phyloP scores from a whole-genome alignment of 2,888 invertebrate species.

The Quadroppia sp. region DNA sequence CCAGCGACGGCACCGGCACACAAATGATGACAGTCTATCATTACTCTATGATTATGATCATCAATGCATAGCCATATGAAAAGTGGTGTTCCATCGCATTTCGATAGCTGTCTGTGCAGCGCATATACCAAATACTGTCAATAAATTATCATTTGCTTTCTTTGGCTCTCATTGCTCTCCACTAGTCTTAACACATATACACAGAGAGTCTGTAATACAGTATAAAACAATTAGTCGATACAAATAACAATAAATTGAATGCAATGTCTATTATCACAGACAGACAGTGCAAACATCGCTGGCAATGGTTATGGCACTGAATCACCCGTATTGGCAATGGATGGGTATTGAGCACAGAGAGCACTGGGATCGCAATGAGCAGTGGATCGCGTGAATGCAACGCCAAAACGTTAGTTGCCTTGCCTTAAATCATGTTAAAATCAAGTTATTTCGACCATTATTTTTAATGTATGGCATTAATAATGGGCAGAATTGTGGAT shows the following conservation, averaged over 20 bases:
- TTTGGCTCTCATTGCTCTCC: neutral
- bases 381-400: neutral
- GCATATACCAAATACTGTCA: constrained; percentile 6
- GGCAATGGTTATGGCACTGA: neutral
- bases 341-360: neutral
- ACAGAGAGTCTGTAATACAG: too few relatives aligned
- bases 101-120: neutral
- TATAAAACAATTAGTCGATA: constrained; percentile 29
- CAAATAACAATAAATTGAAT: constrained; percentile 18
- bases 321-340: neutral
- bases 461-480: constrained; percentile 28
- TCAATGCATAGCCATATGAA: neutral
- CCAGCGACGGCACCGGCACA: neutral
- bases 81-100: neutral
- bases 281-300: constrained; percentile 4
- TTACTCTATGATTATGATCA: constrained; percentile 17
- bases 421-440: constrained; percentile 26
- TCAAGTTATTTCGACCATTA: constrained; percentile 23
- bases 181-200: constrained; percentile 1
- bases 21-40: neutral
- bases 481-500: constrained; percentile 25
- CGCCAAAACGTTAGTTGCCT: neutral
- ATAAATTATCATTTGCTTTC: constrained; percentile 19
- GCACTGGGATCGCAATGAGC: neutral
- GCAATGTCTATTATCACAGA: constrained; percentile 9